Percentiles rank a stretch among this genome's conserved stretches.
phyloP scores from a whole-genome alignment of 35 echinoderm and acorn worm genomes.

The Anneissia japonica region DNA sequence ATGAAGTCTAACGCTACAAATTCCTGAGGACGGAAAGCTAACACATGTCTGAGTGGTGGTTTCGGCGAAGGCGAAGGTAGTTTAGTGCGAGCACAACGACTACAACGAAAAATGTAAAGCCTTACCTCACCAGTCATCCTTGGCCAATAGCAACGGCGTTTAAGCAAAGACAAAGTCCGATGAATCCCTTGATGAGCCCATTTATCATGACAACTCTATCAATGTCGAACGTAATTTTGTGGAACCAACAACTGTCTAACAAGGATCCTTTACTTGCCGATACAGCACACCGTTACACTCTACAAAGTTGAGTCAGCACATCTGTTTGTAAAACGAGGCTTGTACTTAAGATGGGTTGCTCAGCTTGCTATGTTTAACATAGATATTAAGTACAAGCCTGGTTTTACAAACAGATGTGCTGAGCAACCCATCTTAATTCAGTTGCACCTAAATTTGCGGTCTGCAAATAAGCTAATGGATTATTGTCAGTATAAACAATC shows the following conservation, averaged over 20 bases:
- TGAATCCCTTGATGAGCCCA: neutral
- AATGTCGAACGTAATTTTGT: neutral
- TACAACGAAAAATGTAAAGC: neutral
- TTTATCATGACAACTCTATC: neutral
- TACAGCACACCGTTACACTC: neutral
- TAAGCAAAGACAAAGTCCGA: neutral
- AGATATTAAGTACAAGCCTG: too few species aligned
- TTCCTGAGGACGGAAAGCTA: neutral
- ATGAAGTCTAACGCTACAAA: neutral
- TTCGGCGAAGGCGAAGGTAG: neutral
- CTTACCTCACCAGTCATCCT: neutral
- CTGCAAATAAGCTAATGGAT: conserved; percentile 23
- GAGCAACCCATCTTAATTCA: conserved; percentile 8
- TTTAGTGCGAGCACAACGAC: neutral
- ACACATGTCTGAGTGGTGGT: neutral
- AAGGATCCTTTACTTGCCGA: neutral
- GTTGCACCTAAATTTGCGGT: conserved; percentile 16
- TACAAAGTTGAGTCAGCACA: neutral
- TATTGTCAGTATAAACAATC: neutral
- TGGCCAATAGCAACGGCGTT: neutral
- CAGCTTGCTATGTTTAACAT: neutral
- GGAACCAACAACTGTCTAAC: neutral
- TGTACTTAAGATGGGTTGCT: neutral
- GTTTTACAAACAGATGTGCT: too few species aligned
- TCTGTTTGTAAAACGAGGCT: neutral